Conservation (phyloP, 2,113 vertebrate genomes). For the Climacteris rufus region DNA sequence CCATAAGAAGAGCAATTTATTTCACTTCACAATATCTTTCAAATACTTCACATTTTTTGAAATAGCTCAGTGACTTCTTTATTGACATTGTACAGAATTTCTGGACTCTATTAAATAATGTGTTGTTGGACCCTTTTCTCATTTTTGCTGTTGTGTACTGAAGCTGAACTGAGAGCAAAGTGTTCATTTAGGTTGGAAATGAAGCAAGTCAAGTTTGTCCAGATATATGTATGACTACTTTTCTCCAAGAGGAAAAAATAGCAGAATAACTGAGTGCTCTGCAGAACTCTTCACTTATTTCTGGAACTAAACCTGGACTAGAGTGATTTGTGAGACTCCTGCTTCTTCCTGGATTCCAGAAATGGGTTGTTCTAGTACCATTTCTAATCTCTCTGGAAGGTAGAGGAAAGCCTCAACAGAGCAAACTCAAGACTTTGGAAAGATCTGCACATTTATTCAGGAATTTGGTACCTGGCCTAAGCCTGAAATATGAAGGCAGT, state of each 20-base stretch:
- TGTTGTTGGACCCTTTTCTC: neutral
- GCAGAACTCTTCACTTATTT: neutral
- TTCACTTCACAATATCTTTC: neutral
- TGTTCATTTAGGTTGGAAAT: constrained; percentile 16
- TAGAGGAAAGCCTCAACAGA: neutral
- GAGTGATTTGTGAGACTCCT: neutral
- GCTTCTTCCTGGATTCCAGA: neutral
- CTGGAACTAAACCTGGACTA: neutral
- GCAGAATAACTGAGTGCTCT: neutral
- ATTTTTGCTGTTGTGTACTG: neutral
- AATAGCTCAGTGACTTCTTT: neutral
- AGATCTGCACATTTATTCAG: neutral
- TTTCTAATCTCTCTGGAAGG: neutral
- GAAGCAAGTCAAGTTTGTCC: neutral
- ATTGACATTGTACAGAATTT: constrained; percentile 3
- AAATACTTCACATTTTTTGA: neutral
- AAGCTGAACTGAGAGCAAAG: neutral
- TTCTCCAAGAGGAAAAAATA: neutral
- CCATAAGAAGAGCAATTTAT: neutral
- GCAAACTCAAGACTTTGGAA: neutral
- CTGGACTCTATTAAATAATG: neutral
- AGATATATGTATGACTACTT: neutral
- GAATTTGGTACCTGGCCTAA: neutral
- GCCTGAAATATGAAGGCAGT: neutral
- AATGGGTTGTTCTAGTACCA: neutral